Conservation (phyloP, 2,113 vertebrate genomes). For the Saccopteryx leptura region DNA sequence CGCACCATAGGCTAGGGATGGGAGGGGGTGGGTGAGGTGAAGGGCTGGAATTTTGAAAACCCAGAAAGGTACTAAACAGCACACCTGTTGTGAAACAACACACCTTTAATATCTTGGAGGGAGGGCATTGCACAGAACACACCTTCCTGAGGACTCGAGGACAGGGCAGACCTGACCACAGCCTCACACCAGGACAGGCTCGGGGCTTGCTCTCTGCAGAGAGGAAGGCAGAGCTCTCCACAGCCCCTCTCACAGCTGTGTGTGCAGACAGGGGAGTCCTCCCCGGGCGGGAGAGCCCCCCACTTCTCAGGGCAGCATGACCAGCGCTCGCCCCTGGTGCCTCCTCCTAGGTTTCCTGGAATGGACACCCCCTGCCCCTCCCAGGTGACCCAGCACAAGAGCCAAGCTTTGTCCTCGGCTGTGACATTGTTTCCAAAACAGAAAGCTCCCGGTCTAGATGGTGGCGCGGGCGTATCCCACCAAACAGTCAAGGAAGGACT, state of each 20-base stretch:
- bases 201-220: not conserved
- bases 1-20: not conserved
- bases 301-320: not conserved
- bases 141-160: not conserved
- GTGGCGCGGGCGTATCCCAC: not conserved
- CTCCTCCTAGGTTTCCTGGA: not conserved
- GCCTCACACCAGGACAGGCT: not conserved
- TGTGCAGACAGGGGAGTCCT: not conserved
- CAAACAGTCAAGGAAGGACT: not conserved
- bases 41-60: conserved; percentile 38
- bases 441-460: not conserved
- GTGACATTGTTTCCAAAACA: not conserved
- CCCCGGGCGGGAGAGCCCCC: not conserved
- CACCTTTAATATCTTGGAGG: conserved; percentile 14
- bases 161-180: not conserved
- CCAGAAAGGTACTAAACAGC: not conserved
- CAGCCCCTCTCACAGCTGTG: not conserved
- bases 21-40: not conserved
- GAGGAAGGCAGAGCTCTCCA: not conserved
- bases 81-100: conserved; percentile 16
- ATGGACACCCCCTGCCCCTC: not conserved
- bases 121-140: not conserved
- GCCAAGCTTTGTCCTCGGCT: not conserved
- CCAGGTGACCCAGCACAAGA: not conserved
- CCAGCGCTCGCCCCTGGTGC: not conserved